A percentile compares a stretch with the other conserved stretches of the same genome.
Conservation (phyloP, 2,888 invertebrate species). For the Xylota sylvarum region DNA sequence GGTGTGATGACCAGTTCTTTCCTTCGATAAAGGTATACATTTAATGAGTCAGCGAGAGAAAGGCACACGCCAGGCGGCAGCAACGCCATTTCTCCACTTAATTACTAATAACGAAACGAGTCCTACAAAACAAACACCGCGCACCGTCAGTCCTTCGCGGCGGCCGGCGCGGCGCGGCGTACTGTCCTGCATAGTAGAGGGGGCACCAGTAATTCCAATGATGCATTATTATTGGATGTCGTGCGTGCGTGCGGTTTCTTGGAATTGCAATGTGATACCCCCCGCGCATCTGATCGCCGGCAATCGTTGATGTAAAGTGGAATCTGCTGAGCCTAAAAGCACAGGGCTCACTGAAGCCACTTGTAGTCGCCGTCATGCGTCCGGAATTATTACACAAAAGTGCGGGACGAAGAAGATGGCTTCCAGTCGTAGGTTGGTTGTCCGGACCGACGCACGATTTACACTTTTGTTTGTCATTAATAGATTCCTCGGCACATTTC, state of each 20-base stretch:
- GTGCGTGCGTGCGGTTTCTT: slow-evolving; percentile 74
- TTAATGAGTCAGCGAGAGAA: slow-evolving; percentile 74
- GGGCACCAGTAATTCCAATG: slow-evolving; percentile 57
- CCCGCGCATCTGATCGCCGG: slow-evolving; percentile 34
- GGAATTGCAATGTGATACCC: slow-evolving; percentile 62
- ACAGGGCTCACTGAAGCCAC: slow-evolving; percentile 21
- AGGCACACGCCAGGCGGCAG: slow-evolving; percentile 77
- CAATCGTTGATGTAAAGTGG: slow-evolving; percentile 41
- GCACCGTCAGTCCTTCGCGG: slow-evolving; percentile 57
- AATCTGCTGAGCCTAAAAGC: slow-evolving; percentile 29
- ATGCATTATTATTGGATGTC: slow-evolving; percentile 75
- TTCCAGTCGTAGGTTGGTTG: slow-evolving; percentile 3
- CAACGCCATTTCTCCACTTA: slow-evolving; percentile 75
- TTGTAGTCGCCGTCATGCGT: slow-evolving; percentile 32
- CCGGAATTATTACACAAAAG: slow-evolving; percentile 37
- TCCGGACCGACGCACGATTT: slow-evolving; percentile 9
- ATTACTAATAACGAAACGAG: slow-evolving; percentile 76
- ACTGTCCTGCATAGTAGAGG: slow-evolving; percentile 15
- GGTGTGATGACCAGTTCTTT: slow-evolving; percentile 47
- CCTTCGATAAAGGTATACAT: slow-evolving; percentile 15
- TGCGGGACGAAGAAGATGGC: neutral
- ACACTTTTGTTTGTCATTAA: slow-evolving; percentile 69
- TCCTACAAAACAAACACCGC: slow-evolving; percentile 75
- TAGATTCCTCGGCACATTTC: slow-evolving; percentile 61
- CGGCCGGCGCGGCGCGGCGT: slow-evolving; percentile 33